phyloP scores from a whole-genome alignment of 37 sponge, comb jelly and placozoan species.

The Chondrilla cf. caribensis region DNA sequence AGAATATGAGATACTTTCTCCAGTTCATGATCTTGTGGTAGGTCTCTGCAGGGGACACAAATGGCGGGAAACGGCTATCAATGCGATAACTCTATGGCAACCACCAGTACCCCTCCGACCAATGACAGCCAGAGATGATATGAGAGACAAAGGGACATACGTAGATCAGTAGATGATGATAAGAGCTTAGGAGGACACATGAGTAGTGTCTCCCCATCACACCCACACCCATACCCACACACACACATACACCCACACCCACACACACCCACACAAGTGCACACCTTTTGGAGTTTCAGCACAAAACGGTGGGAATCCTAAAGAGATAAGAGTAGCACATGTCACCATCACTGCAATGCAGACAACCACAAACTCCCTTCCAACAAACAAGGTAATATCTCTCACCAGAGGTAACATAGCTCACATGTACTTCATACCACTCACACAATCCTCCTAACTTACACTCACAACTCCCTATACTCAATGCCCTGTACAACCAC shows the following conservation, averaged over 20 bases:
- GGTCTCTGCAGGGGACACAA: constrained; percentile 54
- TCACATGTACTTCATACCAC: too few species aligned
- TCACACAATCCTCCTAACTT: too few species aligned
- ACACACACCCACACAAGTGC: not conserved
- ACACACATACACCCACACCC: too few species aligned
- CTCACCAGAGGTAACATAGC: too few species aligned
- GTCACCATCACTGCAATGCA: not conserved
- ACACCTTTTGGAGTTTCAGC: constrained; percentile 87
- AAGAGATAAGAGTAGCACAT: not conserved
- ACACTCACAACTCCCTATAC: too few species aligned
- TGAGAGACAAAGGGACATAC: not conserved
- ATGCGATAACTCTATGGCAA: too few species aligned
- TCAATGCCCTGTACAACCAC: not conserved
- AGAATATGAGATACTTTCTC: constrained; percentile 85
- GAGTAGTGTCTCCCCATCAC: too few species aligned
- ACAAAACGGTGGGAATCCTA: constrained; percentile 95
- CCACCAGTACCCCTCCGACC: too few species aligned
- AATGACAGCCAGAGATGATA: not conserved
- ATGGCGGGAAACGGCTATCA: not conserved
- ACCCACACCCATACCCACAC: too few species aligned
- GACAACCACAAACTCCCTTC: not conserved
- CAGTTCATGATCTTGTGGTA: constrained; percentile 97
- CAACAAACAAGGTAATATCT: too few species aligned
- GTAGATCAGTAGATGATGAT: not conserved
- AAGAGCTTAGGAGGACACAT: too few species aligned